Base-by-base conservation (phyloP, 2,113 vertebrate genomes). In the Aramus guarauna region DNA sequence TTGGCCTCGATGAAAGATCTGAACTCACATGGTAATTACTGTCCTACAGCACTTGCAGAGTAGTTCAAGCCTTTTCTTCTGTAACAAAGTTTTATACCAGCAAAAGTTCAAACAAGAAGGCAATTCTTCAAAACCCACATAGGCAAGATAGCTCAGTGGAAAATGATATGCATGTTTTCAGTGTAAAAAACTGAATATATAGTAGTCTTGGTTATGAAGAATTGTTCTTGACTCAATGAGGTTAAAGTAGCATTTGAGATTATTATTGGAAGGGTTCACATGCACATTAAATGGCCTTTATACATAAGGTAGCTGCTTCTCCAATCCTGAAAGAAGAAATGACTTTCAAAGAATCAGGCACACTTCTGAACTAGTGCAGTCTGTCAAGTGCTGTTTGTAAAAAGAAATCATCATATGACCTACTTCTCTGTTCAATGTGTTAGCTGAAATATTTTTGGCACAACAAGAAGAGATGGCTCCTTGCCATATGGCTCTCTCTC, bases 371-470 rank as follows among this genome's bases (percentile, higher is more conserved):
- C 37, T 74, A 87, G 17, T 84, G 76, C 60, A 95, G 83, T n/a
- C 52, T 93, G 69, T 85, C 92, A 96, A 83, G 41, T 58, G 41
- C 17, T 83, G 81, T 47, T 74, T 18, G 4, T 59, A 41, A 92
- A 95, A 83, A 56, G 41, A 86, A 90, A 89, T 85, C 59, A 88
- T 88, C 43, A 9, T 76, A 62, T 91, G 94, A 92, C 84, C 84
- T 87, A 78, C 32, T 97, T 94, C 73, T 78, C 39, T 68, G 36
- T 84, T 92, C 76, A 93, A 1, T 41, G 34, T 81, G 64, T 91
- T 85, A 78, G 45, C n/a, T 92, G 82, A 68, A 92, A 75, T 69
- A 10, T 53, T 95, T 87, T 78, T 96, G 92, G 76, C 86, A 88
- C 60, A 76, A 45, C 1, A 36, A 27, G 32, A 66, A 74, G 63